Conservation (phyloP, 2,113 vertebrate species). For the Cyanoramphus novaezelandiae region DNA sequence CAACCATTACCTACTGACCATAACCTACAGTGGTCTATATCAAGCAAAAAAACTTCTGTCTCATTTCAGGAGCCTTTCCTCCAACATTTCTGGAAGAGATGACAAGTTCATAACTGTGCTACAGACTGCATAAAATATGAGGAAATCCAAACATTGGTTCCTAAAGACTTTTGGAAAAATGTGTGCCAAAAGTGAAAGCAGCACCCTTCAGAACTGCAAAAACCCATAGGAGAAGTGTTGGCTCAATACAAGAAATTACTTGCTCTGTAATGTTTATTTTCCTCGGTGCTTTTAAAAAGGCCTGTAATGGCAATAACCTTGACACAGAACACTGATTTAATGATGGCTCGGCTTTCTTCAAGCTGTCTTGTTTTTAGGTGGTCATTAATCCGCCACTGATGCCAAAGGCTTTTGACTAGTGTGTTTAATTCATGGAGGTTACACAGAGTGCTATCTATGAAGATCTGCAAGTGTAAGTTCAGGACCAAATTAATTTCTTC, state of each 20-base stretch:
- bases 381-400: neutral
- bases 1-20: neutral
- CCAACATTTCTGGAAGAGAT: neutral
- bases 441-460: neutral
- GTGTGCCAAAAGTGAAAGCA: neutral
- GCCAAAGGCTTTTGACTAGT: neutral
- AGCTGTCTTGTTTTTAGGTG: neutral
- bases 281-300: neutral
- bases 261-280: neutral
- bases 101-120: neutral
- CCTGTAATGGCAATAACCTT: neutral
- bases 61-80: neutral
- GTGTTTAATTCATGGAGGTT: conserved; percentile 6
- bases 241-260: neutral
- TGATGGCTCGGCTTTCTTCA: neutral
- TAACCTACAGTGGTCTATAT: neutral
- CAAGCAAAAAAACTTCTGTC: neutral
- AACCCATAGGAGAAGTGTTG: neutral
- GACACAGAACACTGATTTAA: neutral
- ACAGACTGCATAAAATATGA: neutral
- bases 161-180: neutral
- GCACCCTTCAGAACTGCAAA: neutral
- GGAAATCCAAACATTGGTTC: neutral
- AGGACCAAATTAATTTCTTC: neutral
- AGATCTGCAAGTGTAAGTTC: neutral